Conservation (phyloP, 2,797 vertebrate genomes). For the Myripristis jacobus region DNA sequence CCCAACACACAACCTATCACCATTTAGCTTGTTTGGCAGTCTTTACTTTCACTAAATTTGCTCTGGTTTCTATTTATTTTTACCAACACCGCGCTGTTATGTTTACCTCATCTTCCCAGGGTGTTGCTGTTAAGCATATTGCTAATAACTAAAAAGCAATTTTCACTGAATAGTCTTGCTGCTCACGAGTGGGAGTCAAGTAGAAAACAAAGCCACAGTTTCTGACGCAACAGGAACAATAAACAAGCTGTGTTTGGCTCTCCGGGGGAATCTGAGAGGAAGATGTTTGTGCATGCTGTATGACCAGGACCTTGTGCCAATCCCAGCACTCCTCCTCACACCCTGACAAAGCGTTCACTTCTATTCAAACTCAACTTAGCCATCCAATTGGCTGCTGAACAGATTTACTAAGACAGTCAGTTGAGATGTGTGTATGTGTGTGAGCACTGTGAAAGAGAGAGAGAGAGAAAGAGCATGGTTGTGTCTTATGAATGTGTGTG, state of each 20-base stretch:
- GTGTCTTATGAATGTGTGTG: slow-evolving; percentile 7
- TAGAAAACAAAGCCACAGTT: slow-evolving; percentile 19
- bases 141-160: slow-evolving; percentile 23
- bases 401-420: slow-evolving; percentile 28
- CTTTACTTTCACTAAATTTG: background rate
- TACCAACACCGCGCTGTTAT: slow-evolving; percentile 20
- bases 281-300: background rate
- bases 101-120: slow-evolving; percentile 19
- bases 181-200: slow-evolving; percentile 31
- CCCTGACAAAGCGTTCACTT: background rate
- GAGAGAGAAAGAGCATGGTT: background rate
- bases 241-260: background rate
- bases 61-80: slow-evolving; percentile 3
- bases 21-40: slow-evolving; percentile 12
- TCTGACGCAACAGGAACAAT: slow-evolving; percentile 29
- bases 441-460: background rate
- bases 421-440: slow-evolving; percentile 5
- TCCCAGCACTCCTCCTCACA: background rate
- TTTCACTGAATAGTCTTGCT: slow-evolving; percentile 9
- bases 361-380: slow-evolving; percentile 14
- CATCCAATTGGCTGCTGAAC: slow-evolving; percentile 3
- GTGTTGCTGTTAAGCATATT: slow-evolving; percentile 26
- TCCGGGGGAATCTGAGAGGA: background rate
- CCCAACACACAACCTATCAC: slow-evolving; percentile 4
- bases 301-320: too few relatives aligned